Percentiles rank a stretch among this genome's conserved stretches.
Evolutionary conservation across 2,797 vertebrate species (phyloP).

Genomic region (Chelidonichthys spinosus): DNA sequence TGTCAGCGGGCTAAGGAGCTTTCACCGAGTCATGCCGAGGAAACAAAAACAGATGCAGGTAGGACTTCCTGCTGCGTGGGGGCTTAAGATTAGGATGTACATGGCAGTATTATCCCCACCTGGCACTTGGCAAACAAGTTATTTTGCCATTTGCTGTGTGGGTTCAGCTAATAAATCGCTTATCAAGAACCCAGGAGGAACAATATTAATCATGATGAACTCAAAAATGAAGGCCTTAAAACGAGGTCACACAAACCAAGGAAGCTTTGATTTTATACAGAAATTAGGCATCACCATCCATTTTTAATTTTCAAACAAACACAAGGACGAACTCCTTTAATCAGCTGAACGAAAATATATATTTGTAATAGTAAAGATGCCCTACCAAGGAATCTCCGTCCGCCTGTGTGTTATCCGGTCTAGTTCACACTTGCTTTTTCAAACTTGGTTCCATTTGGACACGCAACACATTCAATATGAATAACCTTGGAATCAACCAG

Average conservation of each 20-base stretch:
- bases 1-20: constrained; percentile 63
- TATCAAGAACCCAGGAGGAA: background rate
- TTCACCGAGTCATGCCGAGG: constrained; percentile 56
- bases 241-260: background rate
- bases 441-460: background rate
- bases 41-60: constrained; percentile 19
- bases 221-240: background rate
- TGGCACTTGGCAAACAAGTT: background rate
- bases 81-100: constrained; percentile 26
- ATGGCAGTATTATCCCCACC: background rate
- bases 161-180: background rate
- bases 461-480: background rate
- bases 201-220: background rate
- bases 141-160: background rate
- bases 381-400: background rate
- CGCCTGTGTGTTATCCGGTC: background rate
- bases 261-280: background rate
- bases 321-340: background rate
- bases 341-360: background rate
- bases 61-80: constrained; percentile 1
- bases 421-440: background rate
- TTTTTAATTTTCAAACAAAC: background rate
- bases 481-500: background rate
- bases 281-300: background rate
- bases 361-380: background rate